A percentile compares a stretch with the other conserved stretches of the same genome.
Evolutionary conservation across 64 coral and sea anemone genomes (phyloP).

Genomic region (Stichodactyla mertensii): DNA sequence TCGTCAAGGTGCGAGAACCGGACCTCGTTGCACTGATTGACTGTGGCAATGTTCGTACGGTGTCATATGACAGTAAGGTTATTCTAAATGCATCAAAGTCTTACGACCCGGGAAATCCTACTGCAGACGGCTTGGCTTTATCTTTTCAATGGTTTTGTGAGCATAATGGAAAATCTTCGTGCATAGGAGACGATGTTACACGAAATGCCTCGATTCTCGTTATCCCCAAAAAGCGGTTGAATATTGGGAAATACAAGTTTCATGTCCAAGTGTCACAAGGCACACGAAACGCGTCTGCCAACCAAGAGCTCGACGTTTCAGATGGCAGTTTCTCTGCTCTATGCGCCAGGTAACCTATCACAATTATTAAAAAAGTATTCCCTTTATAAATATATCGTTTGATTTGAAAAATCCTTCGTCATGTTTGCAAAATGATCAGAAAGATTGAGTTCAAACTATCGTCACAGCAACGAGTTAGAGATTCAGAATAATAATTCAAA

Average conservation of each 20-base stretch:
- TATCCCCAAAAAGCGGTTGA: not conserved
- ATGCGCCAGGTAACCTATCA: conserved; percentile 20
- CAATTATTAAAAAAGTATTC: no score
- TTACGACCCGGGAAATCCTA: conserved; percentile 39
- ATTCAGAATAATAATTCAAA: no score
- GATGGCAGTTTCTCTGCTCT: not conserved
- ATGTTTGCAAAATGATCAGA: no score
- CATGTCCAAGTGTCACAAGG: not conserved
- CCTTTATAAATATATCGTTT: no score
- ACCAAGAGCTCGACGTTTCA: conserved; percentile 6
- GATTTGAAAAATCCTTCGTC: no score
- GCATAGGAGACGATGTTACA: conserved; percentile 8
- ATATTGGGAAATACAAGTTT: not conserved
- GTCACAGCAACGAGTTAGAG: no score
- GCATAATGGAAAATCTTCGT: conserved; percentile 12
- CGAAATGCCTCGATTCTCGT: not conserved
- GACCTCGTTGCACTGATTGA: conserved; percentile 58
- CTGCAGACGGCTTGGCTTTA: not conserved
- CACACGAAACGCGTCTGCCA: conserved; percentile 15
- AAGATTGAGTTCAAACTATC: no score
- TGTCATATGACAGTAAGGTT: conserved; percentile 40
- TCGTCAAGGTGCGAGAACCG: conserved; percentile 42
- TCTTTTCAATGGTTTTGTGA: conserved; percentile 63
- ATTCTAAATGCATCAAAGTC: conserved; percentile 60
- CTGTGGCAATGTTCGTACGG: conserved; percentile 57